Conservation (phyloP, 2,113 vertebrate genomes). For the Taxidea taxus region DNA sequence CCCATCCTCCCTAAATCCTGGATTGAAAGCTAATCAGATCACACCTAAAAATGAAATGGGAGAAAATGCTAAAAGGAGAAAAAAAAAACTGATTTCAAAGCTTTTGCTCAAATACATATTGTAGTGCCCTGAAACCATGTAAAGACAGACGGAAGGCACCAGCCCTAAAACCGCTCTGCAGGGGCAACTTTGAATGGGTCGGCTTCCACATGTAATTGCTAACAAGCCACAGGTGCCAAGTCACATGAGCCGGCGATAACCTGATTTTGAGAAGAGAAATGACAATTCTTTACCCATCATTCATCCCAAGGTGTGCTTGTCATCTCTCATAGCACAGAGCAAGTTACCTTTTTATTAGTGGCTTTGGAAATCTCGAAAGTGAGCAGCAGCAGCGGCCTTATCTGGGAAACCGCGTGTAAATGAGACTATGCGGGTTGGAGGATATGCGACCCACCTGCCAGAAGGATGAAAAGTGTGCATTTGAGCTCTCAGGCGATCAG, state of each 20-base stretch:
- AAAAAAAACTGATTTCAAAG: not conserved
- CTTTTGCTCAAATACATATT: not conserved
- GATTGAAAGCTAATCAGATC: not conserved
- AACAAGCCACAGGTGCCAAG: constrained; percentile 67
- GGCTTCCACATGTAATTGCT: constrained; percentile 15
- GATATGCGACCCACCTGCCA: not conserved
- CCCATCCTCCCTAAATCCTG: not conserved
- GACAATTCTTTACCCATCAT: constrained; percentile 70
- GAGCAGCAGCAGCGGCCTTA: not conserved
- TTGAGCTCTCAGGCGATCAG: not conserved
- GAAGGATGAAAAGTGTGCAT: not conserved
- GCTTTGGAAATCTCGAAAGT: constrained; percentile 54
- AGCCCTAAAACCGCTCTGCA: not conserved
- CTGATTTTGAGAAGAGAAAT: constrained; percentile 62
- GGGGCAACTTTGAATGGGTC: not conserved
- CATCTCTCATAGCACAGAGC: constrained; percentile 40
- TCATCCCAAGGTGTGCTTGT: constrained; percentile 53
- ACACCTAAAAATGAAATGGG: not conserved
- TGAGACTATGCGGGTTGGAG: not conserved
- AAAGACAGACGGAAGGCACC: not conserved
- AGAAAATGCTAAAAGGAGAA: not conserved
- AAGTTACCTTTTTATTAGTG: constrained; percentile 69
- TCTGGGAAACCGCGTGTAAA: not conserved
- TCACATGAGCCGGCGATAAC: not conserved
- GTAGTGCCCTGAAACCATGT: not conserved